Base-by-base conservation (phyloP, 2,113 vertebrate genomes). In the Heterochromis multidens region DNA sequence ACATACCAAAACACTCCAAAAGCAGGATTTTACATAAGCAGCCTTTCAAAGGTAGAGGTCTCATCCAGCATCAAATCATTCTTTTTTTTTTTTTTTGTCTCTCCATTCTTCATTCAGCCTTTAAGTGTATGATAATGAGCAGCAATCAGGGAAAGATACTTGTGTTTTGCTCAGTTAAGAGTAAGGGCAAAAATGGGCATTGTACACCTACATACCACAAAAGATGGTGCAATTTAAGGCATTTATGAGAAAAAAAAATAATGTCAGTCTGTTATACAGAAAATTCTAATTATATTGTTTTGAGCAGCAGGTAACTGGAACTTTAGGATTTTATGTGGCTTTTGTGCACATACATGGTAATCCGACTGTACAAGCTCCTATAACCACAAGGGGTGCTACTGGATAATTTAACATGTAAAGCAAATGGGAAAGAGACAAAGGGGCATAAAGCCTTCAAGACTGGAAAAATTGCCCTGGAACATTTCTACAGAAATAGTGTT, bases 61-160 rank as follows among this genome's bases (percentile, higher is more conserved):
- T 88, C 67, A 46, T 81, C 31, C 60, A 58, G 76, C 25, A 56
- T 79, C 37, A 80, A 84, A 86, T 88, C 46, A 85, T 85, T 60
- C 31, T 62, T 31, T 81, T 23, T 52, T 80, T 78, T 19, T 61
- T 37, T 67, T 25, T 49, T 31, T 58, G 61, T 62, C 56, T 88
- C 79, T 63, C 54, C 31, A 70, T 87, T 72, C 54, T 89, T 92
- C 70, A 88, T 80, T 88, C 81, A 76, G 61, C n/a, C 37, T 83
- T 84, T 84, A 84, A 93, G 92, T 90, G 78, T 84, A 86, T 87
- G 90, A 77, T 94, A 90, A 93, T 91, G 89, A 95, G 87, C 14
- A 82, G 88, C 90, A 93, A 95, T 94, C 91, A 93, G 82, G 43
- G 21, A 72, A 16, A 83, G 35, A 79, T 70, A 89, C 89, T 90